Evolutionary conservation across 1,140 invertebrate genomes (phyloP), one percentile per base, ranked within the genome.

Genomic region (Meloidogyne floridensis): DNA sequence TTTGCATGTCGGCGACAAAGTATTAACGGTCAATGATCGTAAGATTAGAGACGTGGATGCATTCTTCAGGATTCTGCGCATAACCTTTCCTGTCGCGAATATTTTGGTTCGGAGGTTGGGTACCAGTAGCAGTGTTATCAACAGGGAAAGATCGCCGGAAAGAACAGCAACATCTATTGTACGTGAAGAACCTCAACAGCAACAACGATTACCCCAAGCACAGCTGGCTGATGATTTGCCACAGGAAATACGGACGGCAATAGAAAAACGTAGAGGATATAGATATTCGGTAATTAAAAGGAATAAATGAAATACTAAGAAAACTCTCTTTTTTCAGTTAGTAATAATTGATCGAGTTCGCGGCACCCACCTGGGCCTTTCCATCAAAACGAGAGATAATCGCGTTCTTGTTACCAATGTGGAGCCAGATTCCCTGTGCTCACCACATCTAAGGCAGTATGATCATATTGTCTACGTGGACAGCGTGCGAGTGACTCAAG

Each of bases 11-110:
- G 59, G 59, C 5, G 59, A 65, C n/a, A 65, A 65, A 65, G n/a
- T 65, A 3, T 5, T 65, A n/a, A n/a, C 59, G n/a, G 7, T 65
- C n/a, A 65, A 65, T 65, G 59, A 65, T 8, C 15, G 59, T 7
- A 65, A 11, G 5, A 65, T 65, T 65, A 65, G n/a, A 6, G 59
- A 65, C n/a, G 15, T 65, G n/a, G 59, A 65, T 65, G 59, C 59
- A 5, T 65, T 65, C 59, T 65, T n/a, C 59, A 65, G 59, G n/a
- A 65, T 65, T 65, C n/a, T 65, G 59, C 59, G 59, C n/a, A 65
- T 65, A n/a, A 65, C 59, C n/a, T 65, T n/a, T 8, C 59, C 59
- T 7, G n/a, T 65, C 5, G 59, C 59, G n/a, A 65, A 65, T 65
- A 65, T 65, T 65, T n/a, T 65, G 15, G 7, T 65, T 65, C 59